Evolutionary conservation across 35 echinoderm and acorn worm genomes (phyloP), one percentile per base, ranked within the genome.

Genomic region (Apostichopus parvimensis): DNA sequence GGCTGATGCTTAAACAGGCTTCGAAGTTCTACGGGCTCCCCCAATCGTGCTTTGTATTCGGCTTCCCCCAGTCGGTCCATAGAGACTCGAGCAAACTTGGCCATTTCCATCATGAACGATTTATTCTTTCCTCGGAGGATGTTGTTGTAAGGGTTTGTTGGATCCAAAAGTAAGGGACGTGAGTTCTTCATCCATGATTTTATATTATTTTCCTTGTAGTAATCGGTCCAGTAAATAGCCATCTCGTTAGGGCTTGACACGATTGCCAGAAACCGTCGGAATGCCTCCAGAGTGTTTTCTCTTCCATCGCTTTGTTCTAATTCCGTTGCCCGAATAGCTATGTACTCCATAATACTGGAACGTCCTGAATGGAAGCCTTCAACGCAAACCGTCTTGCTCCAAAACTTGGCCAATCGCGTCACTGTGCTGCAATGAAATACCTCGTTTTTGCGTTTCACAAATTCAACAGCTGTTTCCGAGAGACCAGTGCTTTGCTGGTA

Each of bases 141-240:
- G 89, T 91, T 91, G 56, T 91, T 91, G 89, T 79, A 91, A 6
- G 89, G 89, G 26, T 91, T 91, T n/a, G 89, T 91, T 1, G 89
- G 89, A 79, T 91, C 89, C 45, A 91, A 53, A 4, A 91, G 55
- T 26, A 91, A 23, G 15, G 89, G 89, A 5, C 89, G 89, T 73
- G 60, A 17, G 18, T 18, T 56, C 22, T 52, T 91, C 20, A 91
- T 91, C 53, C 1, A 0, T 14, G 52, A 25, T 2, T 77, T 12
- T 20, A 91, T 79, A 0, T 91, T 12, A 0, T 0, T 9, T 0
- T 91, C 72, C 22, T 57, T 0, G 89, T 91, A 90, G 68, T 54
- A 79, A 18, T 79, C 73, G 71, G 55, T 77, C 72, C 77, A 78
- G 59, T 78, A 91, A 53, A 77, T 78, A 6, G 5, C 22, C n/a